Evolutionary conservation across 2,888 invertebrate genomes (phyloP).

Genomic region (Athalia circularis): DNA sequence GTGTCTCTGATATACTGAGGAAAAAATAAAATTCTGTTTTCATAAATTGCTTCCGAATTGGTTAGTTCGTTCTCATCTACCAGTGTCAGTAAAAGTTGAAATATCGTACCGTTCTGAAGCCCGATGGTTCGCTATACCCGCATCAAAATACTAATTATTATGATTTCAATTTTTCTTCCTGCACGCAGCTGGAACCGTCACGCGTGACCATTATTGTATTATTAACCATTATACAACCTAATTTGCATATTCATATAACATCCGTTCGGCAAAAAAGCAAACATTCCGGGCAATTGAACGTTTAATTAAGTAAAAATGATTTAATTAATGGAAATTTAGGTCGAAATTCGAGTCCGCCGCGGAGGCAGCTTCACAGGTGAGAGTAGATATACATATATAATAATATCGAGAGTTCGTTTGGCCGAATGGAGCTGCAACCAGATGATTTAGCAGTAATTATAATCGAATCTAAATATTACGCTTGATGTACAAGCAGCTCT

Average conservation of each 20-base stretch:
- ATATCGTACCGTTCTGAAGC: neutral
- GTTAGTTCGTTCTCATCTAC: conserved; percentile 7
- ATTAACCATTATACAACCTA: no score
- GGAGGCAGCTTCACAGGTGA: no score
- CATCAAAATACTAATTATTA: neutral
- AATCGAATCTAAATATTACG: conserved; percentile 15
- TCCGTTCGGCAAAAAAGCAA: no score
- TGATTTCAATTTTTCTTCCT: neutral
- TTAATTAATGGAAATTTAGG: no score
- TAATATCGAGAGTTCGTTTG: neutral
- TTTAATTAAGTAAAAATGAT: no score
- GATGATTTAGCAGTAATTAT: conserved; percentile 12
- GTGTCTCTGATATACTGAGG: neutral
- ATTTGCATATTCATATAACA: no score
- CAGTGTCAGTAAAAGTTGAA: conserved; percentile 9
- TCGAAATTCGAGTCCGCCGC: no score
- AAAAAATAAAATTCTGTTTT: conserved; percentile 13
- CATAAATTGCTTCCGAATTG: conserved; percentile 21
- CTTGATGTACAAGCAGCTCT: neutral
- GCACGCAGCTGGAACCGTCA: neutral
- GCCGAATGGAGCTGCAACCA: neutral
- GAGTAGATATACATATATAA: neutral
- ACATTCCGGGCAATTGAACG: no score
- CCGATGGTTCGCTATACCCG: neutral
- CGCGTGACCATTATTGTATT: neutral